These are phyloP conservation scores for Cuniculus paca DNA, from an alignment of 2,797 vertebrate genomes.

Conservation along the genomic window DNA sequence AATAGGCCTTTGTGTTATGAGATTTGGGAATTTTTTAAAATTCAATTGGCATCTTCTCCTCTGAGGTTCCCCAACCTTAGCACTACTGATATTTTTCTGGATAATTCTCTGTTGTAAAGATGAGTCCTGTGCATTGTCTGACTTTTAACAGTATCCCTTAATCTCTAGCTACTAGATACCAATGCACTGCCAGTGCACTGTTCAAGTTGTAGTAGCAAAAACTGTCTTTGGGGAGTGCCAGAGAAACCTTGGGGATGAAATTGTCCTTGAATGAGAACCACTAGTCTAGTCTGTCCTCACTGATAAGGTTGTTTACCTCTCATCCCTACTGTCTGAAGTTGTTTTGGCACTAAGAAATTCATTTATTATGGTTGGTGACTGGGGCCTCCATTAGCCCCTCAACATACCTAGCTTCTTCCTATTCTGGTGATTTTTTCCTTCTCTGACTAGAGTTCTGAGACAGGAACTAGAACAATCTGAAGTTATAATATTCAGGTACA, in stretches of 20 bases:
- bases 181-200: rapidly evolving
- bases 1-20: neutral
- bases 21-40: neutral
- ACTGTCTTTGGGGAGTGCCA: neutral
- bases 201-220: neutral
- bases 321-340: neutral
- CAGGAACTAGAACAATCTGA: neutral
- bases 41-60: neutral
- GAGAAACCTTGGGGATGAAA: neutral
- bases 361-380: neutral
- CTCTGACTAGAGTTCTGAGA: neutral
- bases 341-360: neutral
- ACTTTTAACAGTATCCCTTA: neutral
- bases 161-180: neutral
- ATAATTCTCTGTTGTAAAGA: neutral
- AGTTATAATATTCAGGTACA: neutral
- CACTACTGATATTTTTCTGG: neutral
- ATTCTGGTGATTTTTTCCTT: neutral
- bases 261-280: neutral
- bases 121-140: neutral
- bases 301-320: neutral
- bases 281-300: neutral
- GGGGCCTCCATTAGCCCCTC: neutral
- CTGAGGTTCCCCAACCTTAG: neutral
- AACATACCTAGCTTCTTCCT: neutral